These are phyloP conservation scores for Zingel zingel DNA, from an alignment of 2,113 vertebrate genomes.

Conservation along the genomic window DNA sequence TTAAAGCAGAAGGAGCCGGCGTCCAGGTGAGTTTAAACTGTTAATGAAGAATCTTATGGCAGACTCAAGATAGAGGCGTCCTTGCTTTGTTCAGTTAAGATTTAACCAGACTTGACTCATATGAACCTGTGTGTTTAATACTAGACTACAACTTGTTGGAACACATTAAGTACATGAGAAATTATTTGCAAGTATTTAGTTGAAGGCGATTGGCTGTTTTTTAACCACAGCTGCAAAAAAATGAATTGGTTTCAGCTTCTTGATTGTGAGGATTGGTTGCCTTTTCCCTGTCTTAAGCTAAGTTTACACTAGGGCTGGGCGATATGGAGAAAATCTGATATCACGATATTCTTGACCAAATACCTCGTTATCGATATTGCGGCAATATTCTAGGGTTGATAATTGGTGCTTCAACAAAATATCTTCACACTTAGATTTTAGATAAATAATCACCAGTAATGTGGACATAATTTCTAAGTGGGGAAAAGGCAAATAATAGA, in stretches of 20 bases:
- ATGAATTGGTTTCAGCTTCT: neutral
- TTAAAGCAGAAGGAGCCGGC: conserved; percentile 23
- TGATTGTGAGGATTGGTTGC: neutral
- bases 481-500: too few species aligned
- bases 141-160: neutral
- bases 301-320: too few species aligned
- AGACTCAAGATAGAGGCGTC: conserved; percentile 5
- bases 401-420: too few species aligned
- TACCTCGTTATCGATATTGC: too few species aligned
- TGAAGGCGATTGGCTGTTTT: neutral
- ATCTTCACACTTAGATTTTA: too few species aligned
- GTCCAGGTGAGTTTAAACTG: conserved; percentile 56
- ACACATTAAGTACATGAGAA: neutral
- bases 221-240: neutral
- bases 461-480: too few species aligned
- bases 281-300: neutral
- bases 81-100: conserved; percentile 31
- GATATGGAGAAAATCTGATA: too few species aligned
- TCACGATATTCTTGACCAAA: too few species aligned
- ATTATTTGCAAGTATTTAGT: neutral
- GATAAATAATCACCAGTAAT: too few species aligned
- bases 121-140: neutral
- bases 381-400: too few species aligned
- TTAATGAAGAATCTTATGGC: conserved; percentile 22
- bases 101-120: neutral